Base-by-base conservation (phyloP, 1,140 invertebrate species). In the Mamestra configurata region DNA sequence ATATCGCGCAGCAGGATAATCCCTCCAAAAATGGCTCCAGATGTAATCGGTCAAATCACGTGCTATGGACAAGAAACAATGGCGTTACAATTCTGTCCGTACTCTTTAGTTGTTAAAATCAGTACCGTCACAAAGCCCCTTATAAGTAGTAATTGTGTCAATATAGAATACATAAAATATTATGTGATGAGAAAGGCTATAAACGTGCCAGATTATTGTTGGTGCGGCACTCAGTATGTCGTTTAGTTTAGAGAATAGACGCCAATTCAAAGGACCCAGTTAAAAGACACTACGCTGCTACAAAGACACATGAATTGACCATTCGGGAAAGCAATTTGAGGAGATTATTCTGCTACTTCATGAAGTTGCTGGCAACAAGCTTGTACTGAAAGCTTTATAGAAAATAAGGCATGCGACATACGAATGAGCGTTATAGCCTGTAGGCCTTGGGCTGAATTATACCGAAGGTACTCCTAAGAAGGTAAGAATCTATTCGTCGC, bases 1-100 rank as follows among this genome's bases (percentile, higher is more conserved):
- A 70, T 70, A 70, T 46, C 66, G 66, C 66, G 66, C 66, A 70
- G 66, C 66, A 70, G 66, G 66, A 70, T 70, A 70, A 70, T 70
- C 66, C 66, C 66, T 70, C 66, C 66, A 70, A 46, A 70, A 46
- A 70, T 46, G 40, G 66, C 66, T 70, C 66, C 66, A 70, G 66
- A 70, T 70, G 66, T 46, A 70, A 70, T 70, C 66, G 66, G 66
- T 70, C 66, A 70, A 70, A 70, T 70, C 66, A 46, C 66, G 66
- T 70, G 66, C 66, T 70, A 70, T 70, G 66, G 66, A 46, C 37
- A 70, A 70, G 66, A 70, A 70, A 70, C 22, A 70, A 70, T 27
- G 35, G 37, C 40, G 66, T 70, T 70, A 70, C 22, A 70, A 70
- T 70, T 46, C 40, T 46, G 66, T 24, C 40, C 66, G 20, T 46